phyloP scores from a whole-genome alignment of 2,113 vertebrate genomes.

The Tragelaphus imberbis region DNA sequence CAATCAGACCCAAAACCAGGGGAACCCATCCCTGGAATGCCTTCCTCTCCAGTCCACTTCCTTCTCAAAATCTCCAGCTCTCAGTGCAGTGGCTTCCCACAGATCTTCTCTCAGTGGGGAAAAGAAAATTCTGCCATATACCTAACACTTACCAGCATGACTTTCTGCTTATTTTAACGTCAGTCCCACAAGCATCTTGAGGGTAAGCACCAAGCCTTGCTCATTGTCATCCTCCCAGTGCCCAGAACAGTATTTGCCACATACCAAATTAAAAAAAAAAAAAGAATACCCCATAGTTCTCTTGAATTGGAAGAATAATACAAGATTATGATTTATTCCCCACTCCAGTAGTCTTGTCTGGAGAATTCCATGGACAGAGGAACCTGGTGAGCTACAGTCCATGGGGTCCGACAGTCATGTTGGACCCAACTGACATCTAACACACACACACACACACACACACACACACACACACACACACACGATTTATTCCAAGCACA shows the following conservation, averaged over 20 bases:
- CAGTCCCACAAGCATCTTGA: not conserved
- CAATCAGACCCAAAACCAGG: not conserved
- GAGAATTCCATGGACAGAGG: not conserved
- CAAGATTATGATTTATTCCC: not conserved
- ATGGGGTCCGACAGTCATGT: not conserved
- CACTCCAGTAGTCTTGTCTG: not conserved
- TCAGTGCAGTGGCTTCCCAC: not conserved
- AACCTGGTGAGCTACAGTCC: not conserved
- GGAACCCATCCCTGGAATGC: not conserved
- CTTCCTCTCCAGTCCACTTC: not conserved
- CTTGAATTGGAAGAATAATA: not conserved
- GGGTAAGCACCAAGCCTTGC: not conserved
- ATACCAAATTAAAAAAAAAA: not conserved
- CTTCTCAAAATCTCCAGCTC: not conserved
- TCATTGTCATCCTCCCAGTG: not conserved
- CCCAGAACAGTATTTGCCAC: not conserved
- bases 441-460: no score
- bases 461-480: not conserved
- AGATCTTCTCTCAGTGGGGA: not conserved
- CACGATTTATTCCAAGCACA: not conserved
- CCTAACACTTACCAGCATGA: not conserved
- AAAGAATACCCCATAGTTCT: not conserved
- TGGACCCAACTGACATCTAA: not conserved
- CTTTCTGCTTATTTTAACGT: not conserved
- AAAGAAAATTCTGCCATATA: not conserved